Conservation (phyloP, 2,888 invertebrate species). For the Lucinisca nassula region DNA sequence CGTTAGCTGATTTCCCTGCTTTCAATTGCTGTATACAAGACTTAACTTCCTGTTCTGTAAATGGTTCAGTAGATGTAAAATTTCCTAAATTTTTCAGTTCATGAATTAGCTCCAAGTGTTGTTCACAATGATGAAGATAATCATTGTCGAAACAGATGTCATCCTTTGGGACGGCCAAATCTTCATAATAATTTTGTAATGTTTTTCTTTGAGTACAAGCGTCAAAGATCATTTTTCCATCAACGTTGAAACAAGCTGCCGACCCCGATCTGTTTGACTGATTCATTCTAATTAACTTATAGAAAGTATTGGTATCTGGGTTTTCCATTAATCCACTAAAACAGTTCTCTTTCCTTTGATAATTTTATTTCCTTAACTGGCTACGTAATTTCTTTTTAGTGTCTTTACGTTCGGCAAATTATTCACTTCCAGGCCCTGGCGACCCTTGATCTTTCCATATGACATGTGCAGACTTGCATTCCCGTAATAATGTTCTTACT, state of each 20-base stretch:
- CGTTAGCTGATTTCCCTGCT: background rate
- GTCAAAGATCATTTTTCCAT: background rate
- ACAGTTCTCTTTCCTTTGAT: background rate
- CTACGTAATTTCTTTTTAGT: background rate
- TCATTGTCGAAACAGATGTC: background rate
- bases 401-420: background rate
- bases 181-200: background rate
- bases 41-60: background rate
- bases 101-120: background rate
- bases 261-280: background rate
- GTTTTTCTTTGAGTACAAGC: background rate
- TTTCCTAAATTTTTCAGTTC: background rate
- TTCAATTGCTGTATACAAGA: background rate
- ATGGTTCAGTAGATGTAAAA: background rate
- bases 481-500: background rate
- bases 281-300: background rate
- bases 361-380: background rate
- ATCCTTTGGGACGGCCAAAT: background rate
- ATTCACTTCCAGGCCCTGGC: background rate
- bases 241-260: background rate
- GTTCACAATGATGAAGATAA: background rate
- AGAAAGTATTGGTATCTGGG: background rate
- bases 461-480: background rate
- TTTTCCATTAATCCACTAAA: background rate
- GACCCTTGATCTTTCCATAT: background rate